phyloP scores from a whole-genome alignment of 2,888 invertebrate genomes.

The Stenotaenia linearis region DNA sequence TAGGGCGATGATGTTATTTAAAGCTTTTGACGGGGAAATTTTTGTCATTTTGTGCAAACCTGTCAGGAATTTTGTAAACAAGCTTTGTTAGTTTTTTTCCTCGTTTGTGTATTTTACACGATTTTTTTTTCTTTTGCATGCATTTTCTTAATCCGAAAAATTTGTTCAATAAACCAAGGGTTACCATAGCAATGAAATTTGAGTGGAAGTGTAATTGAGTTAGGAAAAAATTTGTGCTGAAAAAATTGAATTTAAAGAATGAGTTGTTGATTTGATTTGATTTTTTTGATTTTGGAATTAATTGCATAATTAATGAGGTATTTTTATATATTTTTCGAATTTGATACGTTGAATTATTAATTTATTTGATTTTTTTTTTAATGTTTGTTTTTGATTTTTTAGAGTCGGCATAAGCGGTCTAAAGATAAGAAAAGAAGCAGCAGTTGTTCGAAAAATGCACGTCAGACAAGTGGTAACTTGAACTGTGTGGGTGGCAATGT shows the following conservation, averaged over 20 bases:
- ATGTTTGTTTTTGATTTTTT: background rate
- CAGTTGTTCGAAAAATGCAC: background rate
- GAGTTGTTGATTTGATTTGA: background rate
- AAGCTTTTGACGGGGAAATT: background rate
- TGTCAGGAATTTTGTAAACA: background rate
- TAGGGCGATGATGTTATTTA: background rate
- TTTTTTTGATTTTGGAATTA: background rate
- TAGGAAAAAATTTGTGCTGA: background rate
- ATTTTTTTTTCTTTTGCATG: background rate
- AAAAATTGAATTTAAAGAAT: background rate
- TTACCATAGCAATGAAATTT: background rate
- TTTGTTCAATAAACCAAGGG: background rate
- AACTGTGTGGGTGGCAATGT: background rate
- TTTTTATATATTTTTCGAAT: background rate
- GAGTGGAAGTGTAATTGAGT: background rate
- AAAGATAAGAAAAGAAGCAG: slow-evolving; percentile 14
- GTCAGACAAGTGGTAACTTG: background rate
- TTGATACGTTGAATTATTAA: background rate
- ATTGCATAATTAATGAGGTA: background rate
- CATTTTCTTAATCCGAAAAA: background rate
- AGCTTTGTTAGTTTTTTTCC: background rate
- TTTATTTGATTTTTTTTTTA: background rate
- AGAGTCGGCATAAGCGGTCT: slow-evolving; percentile 29
- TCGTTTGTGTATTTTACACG: background rate
- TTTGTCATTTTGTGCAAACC: background rate